Percentiles rank a stretch among this genome's conserved stretches.
phyloP scores from a whole-genome alignment of 2,797 vertebrate genomes.

The Danio albolineatus region DNA sequence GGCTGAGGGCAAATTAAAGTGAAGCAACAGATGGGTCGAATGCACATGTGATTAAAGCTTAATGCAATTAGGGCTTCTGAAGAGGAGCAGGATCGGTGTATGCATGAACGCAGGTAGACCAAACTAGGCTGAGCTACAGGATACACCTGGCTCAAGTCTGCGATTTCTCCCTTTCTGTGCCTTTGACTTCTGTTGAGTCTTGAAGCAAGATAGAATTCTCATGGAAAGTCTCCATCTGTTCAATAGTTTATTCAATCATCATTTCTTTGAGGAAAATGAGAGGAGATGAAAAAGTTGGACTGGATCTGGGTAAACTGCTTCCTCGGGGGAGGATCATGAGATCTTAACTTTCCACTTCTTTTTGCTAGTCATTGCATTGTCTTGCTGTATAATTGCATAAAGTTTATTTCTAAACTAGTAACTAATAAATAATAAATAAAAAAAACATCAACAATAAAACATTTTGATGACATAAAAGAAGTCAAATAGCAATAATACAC shows the following conservation, averaged over 20 bases:
- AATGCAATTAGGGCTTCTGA: slow-evolving; percentile 69
- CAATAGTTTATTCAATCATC: slow-evolving; percentile 52
- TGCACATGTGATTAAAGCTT: slow-evolving; percentile 75
- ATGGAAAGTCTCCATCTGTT: slow-evolving; percentile 60
- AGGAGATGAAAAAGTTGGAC: slow-evolving; percentile 41
- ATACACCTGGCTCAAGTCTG: slow-evolving; percentile 58
- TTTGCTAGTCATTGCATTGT: not conserved
- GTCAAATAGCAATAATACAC: too few relatives aligned
- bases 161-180: not conserved
- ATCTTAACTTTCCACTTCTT: not conserved
- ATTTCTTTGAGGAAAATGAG: slow-evolving; percentile 43
- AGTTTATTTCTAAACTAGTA: not conserved
- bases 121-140: slow-evolving; percentile 37
- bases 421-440: too few relatives aligned
- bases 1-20: slow-evolving; percentile 59
- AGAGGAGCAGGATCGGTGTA: slow-evolving; percentile 67
- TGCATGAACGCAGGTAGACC: slow-evolving; percentile 68
- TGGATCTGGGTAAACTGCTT: slow-evolving; percentile 46
- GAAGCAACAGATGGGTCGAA: slow-evolving; percentile 73
- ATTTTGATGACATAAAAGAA: too few relatives aligned
- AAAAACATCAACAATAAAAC: too few relatives aligned
- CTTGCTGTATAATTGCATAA: not conserved
- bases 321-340: not conserved
- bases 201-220: not conserved
- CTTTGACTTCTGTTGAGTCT: not conserved